These are phyloP conservation scores for Prorops nasuta DNA, from an alignment of 1,140 invertebrate genomes.

Conservation along the genomic window DNA sequence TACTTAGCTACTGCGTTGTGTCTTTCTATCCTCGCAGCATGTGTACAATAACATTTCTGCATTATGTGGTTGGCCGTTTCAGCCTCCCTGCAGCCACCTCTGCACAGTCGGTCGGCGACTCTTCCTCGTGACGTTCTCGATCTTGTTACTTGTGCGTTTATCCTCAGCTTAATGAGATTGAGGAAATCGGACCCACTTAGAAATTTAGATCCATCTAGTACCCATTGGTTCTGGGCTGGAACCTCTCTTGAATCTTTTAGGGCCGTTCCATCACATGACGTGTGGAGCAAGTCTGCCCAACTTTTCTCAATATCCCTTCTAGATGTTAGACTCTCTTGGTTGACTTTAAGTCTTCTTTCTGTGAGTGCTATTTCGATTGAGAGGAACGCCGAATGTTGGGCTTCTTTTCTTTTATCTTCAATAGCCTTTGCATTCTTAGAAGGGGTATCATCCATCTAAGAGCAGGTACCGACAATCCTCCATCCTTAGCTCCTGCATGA, in stretches of 20 bases:
- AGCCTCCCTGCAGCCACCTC: constrained; percentile 16
- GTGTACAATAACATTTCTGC: constrained; percentile 24
- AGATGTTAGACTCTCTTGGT: constrained; percentile 8
- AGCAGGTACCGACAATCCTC: constrained; percentile 31
- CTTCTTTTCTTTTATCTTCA: too few relatives aligned
- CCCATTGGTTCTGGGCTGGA: constrained; percentile 20
- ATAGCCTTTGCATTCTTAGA: constrained; percentile 17
- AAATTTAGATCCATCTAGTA: constrained; percentile 9
- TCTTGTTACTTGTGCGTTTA: constrained; percentile 22
- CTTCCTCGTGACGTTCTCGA: constrained; percentile 14
- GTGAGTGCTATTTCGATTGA: neutral
- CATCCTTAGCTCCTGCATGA: constrained; percentile 33
- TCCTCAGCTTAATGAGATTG: constrained; percentile 8
- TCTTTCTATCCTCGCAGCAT: constrained; percentile 10
- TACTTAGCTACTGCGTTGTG: constrained; percentile 18
- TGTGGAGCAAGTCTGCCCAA: constrained; percentile 8
- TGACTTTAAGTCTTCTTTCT: constrained; percentile 15
- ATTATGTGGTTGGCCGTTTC: constrained; percentile 26
- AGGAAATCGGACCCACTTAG: constrained; percentile 24
- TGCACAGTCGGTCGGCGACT: constrained; percentile 5
- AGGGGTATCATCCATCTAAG: constrained; percentile 18
- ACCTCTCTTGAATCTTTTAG: constrained; percentile 6
- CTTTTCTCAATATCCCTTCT: constrained; percentile 3
- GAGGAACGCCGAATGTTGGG: too few relatives aligned
- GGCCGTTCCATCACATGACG: constrained; percentile 8